phyloP scores from a whole-genome alignment of 2,113 vertebrate species.

The Pollachius pollachius region DNA sequence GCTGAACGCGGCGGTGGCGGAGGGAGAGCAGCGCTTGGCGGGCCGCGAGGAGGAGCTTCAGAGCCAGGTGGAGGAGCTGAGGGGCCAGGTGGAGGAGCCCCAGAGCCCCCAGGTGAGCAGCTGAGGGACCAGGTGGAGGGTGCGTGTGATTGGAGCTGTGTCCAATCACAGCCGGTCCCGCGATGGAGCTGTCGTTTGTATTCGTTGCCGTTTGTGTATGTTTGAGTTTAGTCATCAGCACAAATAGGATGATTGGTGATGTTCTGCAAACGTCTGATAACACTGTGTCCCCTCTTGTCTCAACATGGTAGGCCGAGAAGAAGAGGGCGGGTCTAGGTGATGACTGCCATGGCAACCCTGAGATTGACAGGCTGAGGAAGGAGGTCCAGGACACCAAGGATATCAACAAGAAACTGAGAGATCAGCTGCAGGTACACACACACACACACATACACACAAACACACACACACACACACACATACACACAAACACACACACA shows the following conservation, averaged over 20 bases:
- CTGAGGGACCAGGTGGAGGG: constrained; percentile 71
- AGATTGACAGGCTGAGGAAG: constrained; percentile 79
- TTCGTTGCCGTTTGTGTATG: no score
- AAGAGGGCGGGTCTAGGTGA: constrained; percentile 68
- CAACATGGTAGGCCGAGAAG: constrained; percentile 57
- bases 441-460: no score
- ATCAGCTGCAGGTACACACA: constrained; percentile 80
- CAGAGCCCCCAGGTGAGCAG: constrained; percentile 64
- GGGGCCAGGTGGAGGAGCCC: constrained; percentile 54
- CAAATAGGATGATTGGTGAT: no score
- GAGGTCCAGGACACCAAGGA: constrained; percentile 80
- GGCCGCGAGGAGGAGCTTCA: constrained; percentile 74
- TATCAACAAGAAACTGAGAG: constrained; percentile 78
- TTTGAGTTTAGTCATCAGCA: no score
- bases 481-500: no score
- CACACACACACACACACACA: no score
- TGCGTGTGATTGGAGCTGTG: no score
- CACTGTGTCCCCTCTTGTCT: constrained; percentile 11
- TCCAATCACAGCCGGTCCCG: no score
- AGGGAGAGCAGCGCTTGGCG: constrained; percentile 75
- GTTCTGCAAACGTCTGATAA: background rate
- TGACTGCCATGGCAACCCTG: constrained; percentile 68
- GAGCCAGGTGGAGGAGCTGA: constrained; percentile 65
- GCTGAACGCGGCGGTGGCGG: constrained; percentile 63
- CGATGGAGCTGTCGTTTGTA: no score